Evolutionary conservation across 2,113 vertebrate genomes (phyloP).

Genomic region (Anseranas semipalmata): DNA sequence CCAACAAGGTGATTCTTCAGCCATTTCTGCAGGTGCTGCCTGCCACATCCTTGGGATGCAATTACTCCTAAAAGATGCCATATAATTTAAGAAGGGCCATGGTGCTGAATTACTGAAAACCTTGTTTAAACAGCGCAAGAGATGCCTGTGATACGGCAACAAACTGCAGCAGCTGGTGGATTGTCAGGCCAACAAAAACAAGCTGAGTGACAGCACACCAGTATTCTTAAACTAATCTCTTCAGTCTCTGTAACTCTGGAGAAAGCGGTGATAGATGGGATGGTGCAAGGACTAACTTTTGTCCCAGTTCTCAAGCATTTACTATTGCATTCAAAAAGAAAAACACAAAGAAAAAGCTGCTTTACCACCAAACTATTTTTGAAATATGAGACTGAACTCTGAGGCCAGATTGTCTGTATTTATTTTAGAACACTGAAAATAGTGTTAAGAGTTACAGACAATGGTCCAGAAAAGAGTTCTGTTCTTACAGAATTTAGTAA

Average conservation of each 20-base stretch:
- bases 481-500: neutral
- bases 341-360: neutral
- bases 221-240: slow-evolving; percentile 3
- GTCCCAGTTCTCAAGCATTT: slow-evolving; percentile 15
- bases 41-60: neutral
- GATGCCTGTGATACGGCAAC: neutral
- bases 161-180: slow-evolving; percentile 3
- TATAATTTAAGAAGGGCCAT: neutral
- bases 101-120: neutral
- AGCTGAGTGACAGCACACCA: neutral
- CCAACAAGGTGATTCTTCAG: neutral
- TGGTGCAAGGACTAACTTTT: slow-evolving; percentile 18
- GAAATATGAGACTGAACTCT: neutral
- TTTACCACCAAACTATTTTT: neutral
- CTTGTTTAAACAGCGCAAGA: neutral
- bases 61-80: neutral
- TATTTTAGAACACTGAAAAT: neutral
- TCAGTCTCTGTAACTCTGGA: neutral
- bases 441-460: neutral
- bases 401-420: neutral
- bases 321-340: neutral
- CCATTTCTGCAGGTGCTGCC: neutral
- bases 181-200: slow-evolving; percentile 30
- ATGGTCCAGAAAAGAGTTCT: neutral
- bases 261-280: neutral